Conservation (phyloP, 2,113 vertebrate genomes). For the Toxotes jaculatrix region DNA sequence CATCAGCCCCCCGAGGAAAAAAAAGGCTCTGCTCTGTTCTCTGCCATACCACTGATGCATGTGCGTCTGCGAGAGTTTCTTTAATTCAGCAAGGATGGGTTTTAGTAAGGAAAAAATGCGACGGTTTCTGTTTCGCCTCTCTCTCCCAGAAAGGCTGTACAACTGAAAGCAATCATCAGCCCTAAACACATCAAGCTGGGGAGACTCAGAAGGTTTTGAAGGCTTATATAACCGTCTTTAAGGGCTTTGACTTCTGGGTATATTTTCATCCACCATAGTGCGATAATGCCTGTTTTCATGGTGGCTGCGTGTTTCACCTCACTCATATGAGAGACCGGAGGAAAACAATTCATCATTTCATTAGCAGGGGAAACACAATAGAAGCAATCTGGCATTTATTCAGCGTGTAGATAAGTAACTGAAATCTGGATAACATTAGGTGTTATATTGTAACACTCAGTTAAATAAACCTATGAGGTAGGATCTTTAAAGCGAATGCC, state of each 20-base stretch:
- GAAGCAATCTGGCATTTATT: slow-evolving; percentile 33
- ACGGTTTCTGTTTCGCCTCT: slow-evolving; percentile 53
- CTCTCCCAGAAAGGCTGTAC: slow-evolving; percentile 44
- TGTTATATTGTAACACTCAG: slow-evolving; percentile 1
- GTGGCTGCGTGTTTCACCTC: slow-evolving; percentile 30
- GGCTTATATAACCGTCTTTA: slow-evolving; percentile 66
- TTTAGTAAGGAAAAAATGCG: slow-evolving; percentile 62
- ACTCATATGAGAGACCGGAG: neutral
- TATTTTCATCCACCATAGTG: slow-evolving; percentile 56
- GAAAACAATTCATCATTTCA: slow-evolving; percentile 34
- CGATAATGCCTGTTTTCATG: slow-evolving; percentile 35
- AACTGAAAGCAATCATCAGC: slow-evolving; percentile 76
- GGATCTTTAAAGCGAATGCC: neutral
- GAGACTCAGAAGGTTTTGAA: slow-evolving; percentile 49
- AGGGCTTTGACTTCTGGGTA: slow-evolving; percentile 54
- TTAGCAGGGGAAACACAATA: slow-evolving; percentile 21
- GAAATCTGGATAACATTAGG: slow-evolving; percentile 6
- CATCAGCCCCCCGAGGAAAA: slow-evolving; percentile 28
- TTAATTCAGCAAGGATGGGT: slow-evolving; percentile 52
- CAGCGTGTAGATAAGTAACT: slow-evolving; percentile 25
- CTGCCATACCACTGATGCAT: slow-evolving; percentile 49
- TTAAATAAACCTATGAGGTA: slow-evolving; percentile 26
- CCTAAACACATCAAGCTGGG: slow-evolving; percentile 65
- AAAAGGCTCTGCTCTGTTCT: slow-evolving; percentile 43
- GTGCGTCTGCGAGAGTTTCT: slow-evolving; percentile 60